Evolutionary conservation across 2,797 vertebrate genomes (phyloP).

Genomic region (Gouania willdenowi): DNA sequence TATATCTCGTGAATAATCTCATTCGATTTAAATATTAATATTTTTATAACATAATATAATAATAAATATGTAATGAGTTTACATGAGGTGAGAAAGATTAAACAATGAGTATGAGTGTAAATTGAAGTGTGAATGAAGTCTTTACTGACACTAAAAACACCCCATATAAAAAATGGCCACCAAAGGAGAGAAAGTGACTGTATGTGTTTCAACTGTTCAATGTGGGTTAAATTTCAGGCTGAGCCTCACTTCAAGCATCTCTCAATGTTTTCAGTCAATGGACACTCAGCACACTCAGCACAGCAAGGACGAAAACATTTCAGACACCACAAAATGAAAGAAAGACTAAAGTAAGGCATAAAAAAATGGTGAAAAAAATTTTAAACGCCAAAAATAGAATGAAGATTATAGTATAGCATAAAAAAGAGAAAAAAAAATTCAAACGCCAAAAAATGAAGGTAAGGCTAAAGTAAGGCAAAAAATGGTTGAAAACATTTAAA

Average conservation of each 20-base stretch:
- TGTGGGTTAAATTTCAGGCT: constrained; percentile 31
- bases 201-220: constrained; percentile 48
- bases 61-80: background rate
- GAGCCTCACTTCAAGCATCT: constrained; percentile 47
- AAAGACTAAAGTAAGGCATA: too few relatives aligned
- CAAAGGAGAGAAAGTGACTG: constrained; percentile 22
- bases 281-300: constrained; percentile 43
- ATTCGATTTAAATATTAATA: too few relatives aligned
- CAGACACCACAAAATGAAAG: too few relatives aligned
- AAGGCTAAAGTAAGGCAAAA: too few relatives aligned
- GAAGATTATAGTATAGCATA: too few relatives aligned
- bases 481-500: too few relatives aligned
- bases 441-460: too few relatives aligned
- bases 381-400: too few relatives aligned
- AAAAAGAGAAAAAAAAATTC: too few relatives aligned
- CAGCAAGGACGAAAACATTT: constrained; percentile 18
- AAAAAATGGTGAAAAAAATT: too few relatives aligned
- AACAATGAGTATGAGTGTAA: background rate
- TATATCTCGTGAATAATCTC: too few relatives aligned
- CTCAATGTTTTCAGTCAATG: constrained; percentile 41
- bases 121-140: background rate
- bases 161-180: background rate
- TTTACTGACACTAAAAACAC: background rate
- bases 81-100: background rate
- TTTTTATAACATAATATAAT: background rate